Percentiles rank a stretch among this genome's conserved stretches.
Conservation (phyloP, 2,797 vertebrate genomes). For the Astyanax mexicanus region DNA sequence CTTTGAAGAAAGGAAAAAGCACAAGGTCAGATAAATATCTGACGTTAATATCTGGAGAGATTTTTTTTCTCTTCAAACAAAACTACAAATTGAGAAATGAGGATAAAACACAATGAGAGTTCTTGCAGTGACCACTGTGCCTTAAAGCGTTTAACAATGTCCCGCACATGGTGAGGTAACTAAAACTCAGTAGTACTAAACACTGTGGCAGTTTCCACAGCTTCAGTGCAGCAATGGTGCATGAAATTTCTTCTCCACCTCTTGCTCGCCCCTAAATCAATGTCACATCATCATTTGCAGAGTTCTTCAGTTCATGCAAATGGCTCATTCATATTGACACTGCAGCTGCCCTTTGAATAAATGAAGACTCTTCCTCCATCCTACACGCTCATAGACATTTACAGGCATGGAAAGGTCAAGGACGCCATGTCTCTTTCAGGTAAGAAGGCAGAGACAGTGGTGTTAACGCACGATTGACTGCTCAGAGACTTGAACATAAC, state of each 20-base stretch:
- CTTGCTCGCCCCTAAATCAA: constrained; percentile 36
- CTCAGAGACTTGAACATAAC: constrained; percentile 20
- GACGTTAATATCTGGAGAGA: no score
- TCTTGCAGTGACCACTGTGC: no score
- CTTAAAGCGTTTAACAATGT: no score
- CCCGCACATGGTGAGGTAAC: neutral
- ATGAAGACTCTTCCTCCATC: constrained; percentile 38
- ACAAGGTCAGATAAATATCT: no score
- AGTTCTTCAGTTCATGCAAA: constrained; percentile 46
- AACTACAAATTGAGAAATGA: no score
- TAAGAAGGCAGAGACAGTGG: constrained; percentile 7
- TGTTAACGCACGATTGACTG: constrained; percentile 37
- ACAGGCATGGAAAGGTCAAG: constrained; percentile 43
- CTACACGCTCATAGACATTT: constrained; percentile 35
- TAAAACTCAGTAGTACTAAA: constrained; percentile 16
- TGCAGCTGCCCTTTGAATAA: constrained; percentile 42
- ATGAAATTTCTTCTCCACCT: constrained; percentile 29
- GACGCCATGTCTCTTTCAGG: constrained; percentile 12
- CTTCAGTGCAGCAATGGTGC: constrained; percentile 16
- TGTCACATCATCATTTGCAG: constrained; percentile 38
- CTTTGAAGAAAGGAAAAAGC: no score
- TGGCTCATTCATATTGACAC: constrained; percentile 42
- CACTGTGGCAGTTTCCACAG: constrained; percentile 2
- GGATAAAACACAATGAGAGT: no score
- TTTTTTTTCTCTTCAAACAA: no score